Evolutionary conservation across 2,113 vertebrate genomes (phyloP), one percentile per base, ranked within the genome.

Genomic region (Excalfactoria chinensis): DNA sequence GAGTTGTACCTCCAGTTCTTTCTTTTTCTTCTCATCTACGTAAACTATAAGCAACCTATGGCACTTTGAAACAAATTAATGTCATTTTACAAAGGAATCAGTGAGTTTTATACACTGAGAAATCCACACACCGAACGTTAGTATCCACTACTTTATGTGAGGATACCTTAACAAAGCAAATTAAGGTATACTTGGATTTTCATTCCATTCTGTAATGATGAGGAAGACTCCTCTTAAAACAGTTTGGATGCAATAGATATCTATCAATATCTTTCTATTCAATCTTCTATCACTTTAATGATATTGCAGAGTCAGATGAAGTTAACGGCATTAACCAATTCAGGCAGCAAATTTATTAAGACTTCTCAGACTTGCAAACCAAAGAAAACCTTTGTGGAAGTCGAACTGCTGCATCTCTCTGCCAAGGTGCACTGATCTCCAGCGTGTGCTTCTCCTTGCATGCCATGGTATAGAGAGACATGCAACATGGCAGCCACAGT

Each of bases 311-410:
- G 48, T 84, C 83, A 93, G 60, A n/a, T 80, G 44, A 88, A 85
- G 69, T 80, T 94, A 94, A 89, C 63, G 56, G 64, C 88, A 37
- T 70, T 80, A 72, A 68, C 48, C 67, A 89, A n/a, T 89, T 68
- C 64, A 28, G 40, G 58, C 18, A 66, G 43, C 7, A 81, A 84
- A 86, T 58, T 83, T 88, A 81, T 21, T 75, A 75, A 75, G 22
- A 7, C 15, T 53, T 88, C 25, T 68, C 16, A 51, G 22, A 51
- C 25, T 55, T 51, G 9, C 77, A 46, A 20, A 64, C 12, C 15
- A 64, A 51, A 51, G 8, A 70, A 56, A 32, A 43, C 8, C 13
- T 17, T 22, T 43, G 32, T 14, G 6, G 35, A 86, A 86, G 20
- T 32, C 76, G 58, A 83, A 7, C 7, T 19, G n/a, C 9, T 48